Evolutionary conservation across 2,797 vertebrate species (phyloP).

Genomic region (Sebastes hubbsi): DNA sequence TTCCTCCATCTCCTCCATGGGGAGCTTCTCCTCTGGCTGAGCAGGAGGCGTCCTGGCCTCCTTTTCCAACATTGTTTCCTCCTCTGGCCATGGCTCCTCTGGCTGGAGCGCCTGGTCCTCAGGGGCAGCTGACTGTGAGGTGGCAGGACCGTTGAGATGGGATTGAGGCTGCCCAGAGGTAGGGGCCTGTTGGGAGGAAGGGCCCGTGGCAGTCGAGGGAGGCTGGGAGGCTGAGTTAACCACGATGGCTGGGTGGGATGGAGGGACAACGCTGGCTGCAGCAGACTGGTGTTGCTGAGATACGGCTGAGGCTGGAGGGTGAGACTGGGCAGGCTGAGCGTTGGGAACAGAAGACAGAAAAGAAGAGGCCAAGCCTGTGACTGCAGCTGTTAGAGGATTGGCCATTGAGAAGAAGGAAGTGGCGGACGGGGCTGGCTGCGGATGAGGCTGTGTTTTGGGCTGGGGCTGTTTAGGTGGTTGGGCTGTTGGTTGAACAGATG

Average conservation of each 20-base stretch:
- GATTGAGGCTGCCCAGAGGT: conserved; percentile 42
- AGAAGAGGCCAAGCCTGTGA: conserved; percentile 80
- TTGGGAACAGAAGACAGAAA: conserved; percentile 75
- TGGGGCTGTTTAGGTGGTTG: conserved; percentile 70
- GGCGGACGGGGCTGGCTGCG: conserved; percentile 58
- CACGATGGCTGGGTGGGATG: conserved; percentile 63
- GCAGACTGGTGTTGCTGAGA: conserved; percentile 55
- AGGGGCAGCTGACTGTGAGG: conserved; percentile 19
- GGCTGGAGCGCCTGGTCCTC: conserved; percentile 50
- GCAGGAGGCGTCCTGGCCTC: conserved; percentile 51
- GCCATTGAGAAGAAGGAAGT: conserved; percentile 86
- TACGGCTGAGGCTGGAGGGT: conserved; percentile 53
- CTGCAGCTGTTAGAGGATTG: conserved; percentile 82
- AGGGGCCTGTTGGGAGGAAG: conserved; percentile 56
- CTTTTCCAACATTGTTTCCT: conserved; percentile 59
- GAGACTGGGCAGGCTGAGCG: conserved; percentile 66
- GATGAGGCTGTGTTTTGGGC: conserved; percentile 67
- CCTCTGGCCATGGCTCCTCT: conserved; percentile 69
- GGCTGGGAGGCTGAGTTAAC: conserved; percentile 47
- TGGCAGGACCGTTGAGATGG: conserved; percentile 36
- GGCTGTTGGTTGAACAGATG: conserved; percentile 49
- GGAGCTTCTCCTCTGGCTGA: conserved; percentile 61
- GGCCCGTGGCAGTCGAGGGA: conserved; percentile 32
- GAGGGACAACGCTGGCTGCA: conserved; percentile 42
- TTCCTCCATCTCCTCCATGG: conserved; percentile 62